A percentile compares a stretch with the other conserved stretches of the same genome.
These are phyloP conservation scores for Dolichomitus sp. DNA, from an alignment of 2,888 invertebrate species.

Conservation along the genomic window DNA sequence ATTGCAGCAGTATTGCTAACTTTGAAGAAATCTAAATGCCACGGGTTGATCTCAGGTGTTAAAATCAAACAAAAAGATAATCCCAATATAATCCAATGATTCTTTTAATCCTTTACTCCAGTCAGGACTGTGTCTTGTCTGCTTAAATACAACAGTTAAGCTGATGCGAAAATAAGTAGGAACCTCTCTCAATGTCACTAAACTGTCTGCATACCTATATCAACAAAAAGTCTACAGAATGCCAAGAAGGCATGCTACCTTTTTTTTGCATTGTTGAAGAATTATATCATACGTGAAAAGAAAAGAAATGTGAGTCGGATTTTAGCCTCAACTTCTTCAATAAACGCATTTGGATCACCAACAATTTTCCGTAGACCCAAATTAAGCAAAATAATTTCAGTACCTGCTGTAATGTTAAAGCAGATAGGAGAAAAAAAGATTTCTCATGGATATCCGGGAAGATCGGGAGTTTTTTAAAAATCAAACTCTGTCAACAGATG, in stretches of 20 bases:
- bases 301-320: neutral
- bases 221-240: neutral
- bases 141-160: neutral
- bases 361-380: too few relatives aligned
- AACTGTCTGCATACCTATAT: neutral
- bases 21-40: too few relatives aligned
- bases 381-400: too few relatives aligned
- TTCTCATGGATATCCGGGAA: too few relatives aligned
- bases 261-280: neutral
- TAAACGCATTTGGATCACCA: too few relatives aligned
- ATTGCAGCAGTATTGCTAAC: too few relatives aligned
- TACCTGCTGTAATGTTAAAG: too few relatives aligned
- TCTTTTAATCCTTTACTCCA: neutral
- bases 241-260: neutral
- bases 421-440: neutral
- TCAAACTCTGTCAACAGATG: too few relatives aligned
- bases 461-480: too few relatives aligned
- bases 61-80: too few relatives aligned
- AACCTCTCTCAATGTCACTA: neutral
- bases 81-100: neutral
- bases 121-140: neutral
- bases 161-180: neutral
- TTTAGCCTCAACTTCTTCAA: too few relatives aligned
- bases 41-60: too few relatives aligned
- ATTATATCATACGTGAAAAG: neutral